Evolutionary conservation across 2,113 vertebrate genomes (phyloP).

Genomic region (Odobenus rosmarus): DNA sequence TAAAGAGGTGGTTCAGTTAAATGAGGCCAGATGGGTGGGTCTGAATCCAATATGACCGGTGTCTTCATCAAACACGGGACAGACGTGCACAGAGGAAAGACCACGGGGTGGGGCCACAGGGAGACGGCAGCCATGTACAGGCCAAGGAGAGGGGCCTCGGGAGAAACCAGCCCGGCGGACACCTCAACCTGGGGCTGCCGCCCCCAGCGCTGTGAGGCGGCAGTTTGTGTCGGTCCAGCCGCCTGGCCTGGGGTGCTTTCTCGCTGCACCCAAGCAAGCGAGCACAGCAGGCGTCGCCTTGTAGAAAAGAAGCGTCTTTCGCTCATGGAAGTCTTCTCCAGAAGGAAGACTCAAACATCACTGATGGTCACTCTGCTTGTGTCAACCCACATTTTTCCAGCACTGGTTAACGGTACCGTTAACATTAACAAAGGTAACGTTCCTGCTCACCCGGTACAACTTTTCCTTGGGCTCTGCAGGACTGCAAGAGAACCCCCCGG

Average conservation of each 20-base stretch:
- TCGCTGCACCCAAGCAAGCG: background rate
- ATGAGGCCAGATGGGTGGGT: background rate
- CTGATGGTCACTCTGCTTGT: background rate
- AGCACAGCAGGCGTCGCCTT: background rate
- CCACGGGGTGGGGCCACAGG: background rate
- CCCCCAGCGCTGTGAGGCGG: background rate
- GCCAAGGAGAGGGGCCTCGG: background rate
- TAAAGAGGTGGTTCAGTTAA: background rate
- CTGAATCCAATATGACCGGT: background rate
- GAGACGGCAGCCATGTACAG: background rate
- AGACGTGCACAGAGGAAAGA: background rate
- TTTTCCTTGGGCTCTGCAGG: background rate
- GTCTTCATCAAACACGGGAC: background rate
- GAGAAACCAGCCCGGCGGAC: background rate
- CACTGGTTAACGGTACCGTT: background rate
- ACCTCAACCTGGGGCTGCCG: background rate
- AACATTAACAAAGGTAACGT: background rate
- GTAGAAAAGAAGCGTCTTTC: background rate
- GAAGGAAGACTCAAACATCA: background rate
- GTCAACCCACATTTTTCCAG: background rate
- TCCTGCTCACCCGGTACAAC: background rate
- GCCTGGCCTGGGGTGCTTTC: rapidly evolving
- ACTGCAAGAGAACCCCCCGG: background rate
- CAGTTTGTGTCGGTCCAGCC: too few species aligned
- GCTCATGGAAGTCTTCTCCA: background rate